A percentile compares a stretch with the other conserved stretches of the same genome.
Conservation (phyloP, 1,140 invertebrate species). For the Semibalanus balanoides region DNA sequence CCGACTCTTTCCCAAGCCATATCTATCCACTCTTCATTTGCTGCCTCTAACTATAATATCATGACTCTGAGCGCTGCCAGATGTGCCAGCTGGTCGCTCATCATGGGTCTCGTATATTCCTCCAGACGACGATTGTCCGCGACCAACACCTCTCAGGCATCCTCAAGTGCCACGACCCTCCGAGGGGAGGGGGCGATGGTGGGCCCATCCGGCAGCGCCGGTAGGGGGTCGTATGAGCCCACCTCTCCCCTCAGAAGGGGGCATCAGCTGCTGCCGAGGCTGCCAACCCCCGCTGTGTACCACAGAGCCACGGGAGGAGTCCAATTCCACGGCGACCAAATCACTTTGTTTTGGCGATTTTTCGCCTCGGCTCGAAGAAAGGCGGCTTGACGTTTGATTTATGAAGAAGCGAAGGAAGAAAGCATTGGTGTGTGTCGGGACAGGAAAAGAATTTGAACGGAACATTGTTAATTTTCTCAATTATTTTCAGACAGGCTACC, state of each 20-base stretch:
- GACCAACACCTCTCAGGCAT: too few relatives aligned
- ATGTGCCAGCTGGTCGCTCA: too few relatives aligned
- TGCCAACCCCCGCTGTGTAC: not conserved
- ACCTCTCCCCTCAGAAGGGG: too few relatives aligned
- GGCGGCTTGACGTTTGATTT: not conserved
- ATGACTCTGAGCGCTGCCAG: too few relatives aligned
- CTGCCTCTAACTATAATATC: too few relatives aligned
- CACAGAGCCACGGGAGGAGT: not conserved
- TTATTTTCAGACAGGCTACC: not conserved
- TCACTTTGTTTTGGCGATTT: conserved; percentile 1
- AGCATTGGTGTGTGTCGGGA: not conserved
- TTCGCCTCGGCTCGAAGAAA: not conserved
- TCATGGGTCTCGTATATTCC: too few relatives aligned
- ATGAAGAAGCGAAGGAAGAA: not conserved
- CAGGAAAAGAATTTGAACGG: not conserved
- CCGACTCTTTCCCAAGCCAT: too few relatives aligned
- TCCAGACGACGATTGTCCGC: too few relatives aligned
- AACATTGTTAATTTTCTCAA: not conserved
- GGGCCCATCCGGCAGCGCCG: too few relatives aligned
- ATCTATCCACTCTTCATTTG: too few relatives aligned
- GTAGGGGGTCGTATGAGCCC: not conserved
- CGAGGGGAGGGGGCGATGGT: too few relatives aligned
- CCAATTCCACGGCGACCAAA: not conserved
- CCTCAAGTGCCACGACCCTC: too few relatives aligned
- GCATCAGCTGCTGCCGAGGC: not conserved